Percentiles rank a stretch among this genome's conserved stretches.
phyloP scores from a whole-genome alignment of 2,797 vertebrate genomes.

The Lycodopsis pacificus region DNA sequence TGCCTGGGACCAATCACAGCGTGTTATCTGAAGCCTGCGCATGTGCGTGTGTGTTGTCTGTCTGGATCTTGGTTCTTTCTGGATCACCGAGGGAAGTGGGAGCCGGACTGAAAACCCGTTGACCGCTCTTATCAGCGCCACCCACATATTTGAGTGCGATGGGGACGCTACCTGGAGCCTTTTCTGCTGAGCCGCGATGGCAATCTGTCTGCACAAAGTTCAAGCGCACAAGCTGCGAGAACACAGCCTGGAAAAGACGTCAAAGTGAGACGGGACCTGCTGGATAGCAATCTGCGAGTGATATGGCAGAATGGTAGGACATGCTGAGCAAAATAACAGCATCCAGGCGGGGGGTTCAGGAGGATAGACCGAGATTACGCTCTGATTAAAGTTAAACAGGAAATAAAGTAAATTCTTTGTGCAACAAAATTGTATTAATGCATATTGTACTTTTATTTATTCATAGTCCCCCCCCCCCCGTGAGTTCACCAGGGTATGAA shows the following conservation, averaged over 20 bases:
- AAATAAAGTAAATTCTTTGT: background rate
- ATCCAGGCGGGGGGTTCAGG: background rate
- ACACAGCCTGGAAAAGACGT: constrained; percentile 47
- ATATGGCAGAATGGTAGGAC: constrained; percentile 53
- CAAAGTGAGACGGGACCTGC: constrained; percentile 46
- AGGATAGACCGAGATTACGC: constrained; percentile 20
- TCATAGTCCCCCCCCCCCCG: background rate
- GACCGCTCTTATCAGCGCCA: constrained; percentile 72
- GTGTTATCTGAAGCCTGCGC: constrained; percentile 66
- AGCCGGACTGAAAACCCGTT: constrained; percentile 47
- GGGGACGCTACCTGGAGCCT: constrained; percentile 77
- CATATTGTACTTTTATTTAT: background rate
- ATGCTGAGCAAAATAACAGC: constrained; percentile 32
- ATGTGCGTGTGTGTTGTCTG: constrained; percentile 69
- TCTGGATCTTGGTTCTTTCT: constrained; percentile 84
- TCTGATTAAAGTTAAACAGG: constrained; percentile 2
- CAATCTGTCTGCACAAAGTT: constrained; percentile 76
- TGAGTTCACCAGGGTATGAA: background rate
- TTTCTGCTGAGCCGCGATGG: constrained; percentile 64
- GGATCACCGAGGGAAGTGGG: constrained; percentile 71
- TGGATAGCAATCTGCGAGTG: constrained; percentile 61
- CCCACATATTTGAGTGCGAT: constrained; percentile 70
- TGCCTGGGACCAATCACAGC: constrained; percentile 54
- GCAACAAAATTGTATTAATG: background rate
- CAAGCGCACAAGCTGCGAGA: constrained; percentile 17